Conservation (phyloP, 92 coral and sea anemone genomes). For the Scolanthus callimorphus region DNA sequence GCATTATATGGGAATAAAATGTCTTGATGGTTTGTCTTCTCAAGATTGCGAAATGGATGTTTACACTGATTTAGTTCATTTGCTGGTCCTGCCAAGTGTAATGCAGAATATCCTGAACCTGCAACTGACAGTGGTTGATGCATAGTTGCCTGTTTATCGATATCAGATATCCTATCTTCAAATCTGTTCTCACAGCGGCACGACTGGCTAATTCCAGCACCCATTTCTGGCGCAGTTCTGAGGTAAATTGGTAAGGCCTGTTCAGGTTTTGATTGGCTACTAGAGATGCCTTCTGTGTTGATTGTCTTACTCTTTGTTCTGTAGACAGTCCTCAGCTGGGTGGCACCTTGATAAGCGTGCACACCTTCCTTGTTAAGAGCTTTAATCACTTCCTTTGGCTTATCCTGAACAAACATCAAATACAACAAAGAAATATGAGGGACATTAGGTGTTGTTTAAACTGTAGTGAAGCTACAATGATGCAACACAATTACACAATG, state of each 20-base stretch:
- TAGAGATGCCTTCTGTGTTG: background rate
- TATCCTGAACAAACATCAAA: slow-evolving; percentile 40
- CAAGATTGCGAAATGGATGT: background rate
- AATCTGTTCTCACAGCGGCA: too few relatives aligned
- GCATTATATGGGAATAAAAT: slow-evolving; percentile 90
- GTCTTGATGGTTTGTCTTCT: slow-evolving; percentile 11
- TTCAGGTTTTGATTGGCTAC: background rate
- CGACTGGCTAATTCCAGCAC: slow-evolving; percentile 33
- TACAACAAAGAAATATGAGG: too few relatives aligned
- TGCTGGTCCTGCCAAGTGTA: too few relatives aligned
- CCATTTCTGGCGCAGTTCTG: slow-evolving; percentile 28
- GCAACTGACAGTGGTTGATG: too few relatives aligned
- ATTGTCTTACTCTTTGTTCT: slow-evolving; percentile 26
- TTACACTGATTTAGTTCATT: background rate
- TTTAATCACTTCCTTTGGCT: slow-evolving; percentile 75
- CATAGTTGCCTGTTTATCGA: too few relatives aligned
- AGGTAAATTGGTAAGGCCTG: background rate
- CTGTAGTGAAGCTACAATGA: too few relatives aligned
- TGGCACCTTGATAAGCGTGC: slow-evolving; percentile 85
- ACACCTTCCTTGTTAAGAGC: slow-evolving; percentile 83
- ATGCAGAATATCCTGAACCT: too few relatives aligned
- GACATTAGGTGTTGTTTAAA: too few relatives aligned
- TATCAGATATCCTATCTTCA: too few relatives aligned
- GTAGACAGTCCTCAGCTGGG: slow-evolving; percentile 82
- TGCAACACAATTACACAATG: too few relatives aligned